Conservation (phyloP, 2,113 vertebrate genomes). For the Neolamprologus longior region DNA sequence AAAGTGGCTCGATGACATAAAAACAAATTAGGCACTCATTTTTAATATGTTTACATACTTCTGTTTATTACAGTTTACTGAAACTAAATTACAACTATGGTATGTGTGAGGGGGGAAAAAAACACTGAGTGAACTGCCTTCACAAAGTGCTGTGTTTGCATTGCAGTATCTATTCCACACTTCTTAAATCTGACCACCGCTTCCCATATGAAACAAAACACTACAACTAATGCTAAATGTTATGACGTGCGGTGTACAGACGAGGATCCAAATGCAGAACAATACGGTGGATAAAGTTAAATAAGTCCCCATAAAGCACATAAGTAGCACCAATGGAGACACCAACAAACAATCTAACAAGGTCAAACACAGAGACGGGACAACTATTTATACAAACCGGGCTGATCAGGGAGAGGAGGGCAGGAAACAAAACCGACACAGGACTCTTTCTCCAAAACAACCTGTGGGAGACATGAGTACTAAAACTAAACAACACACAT, state of each 20-base stretch:
- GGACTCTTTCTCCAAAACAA: background rate
- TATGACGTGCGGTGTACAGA: background rate
- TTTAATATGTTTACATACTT: background rate
- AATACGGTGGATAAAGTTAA: background rate
- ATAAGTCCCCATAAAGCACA: background rate
- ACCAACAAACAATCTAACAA: background rate
- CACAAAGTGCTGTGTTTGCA: background rate
- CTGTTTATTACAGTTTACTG: background rate
- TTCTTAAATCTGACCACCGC: background rate
- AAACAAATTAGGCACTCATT: background rate
- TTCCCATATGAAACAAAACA: background rate
- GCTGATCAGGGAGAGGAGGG: background rate
- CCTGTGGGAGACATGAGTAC: background rate
- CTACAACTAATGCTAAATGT: background rate
- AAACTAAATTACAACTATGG: background rate
- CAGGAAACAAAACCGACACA: background rate
- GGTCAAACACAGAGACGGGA: background rate
- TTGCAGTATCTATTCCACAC: background rate
- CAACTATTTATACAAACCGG: background rate
- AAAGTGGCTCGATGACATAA: background rate
- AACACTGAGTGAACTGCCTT: background rate
- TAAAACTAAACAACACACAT: background rate
- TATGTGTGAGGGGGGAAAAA: background rate
- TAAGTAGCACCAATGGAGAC: background rate
- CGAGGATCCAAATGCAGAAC: background rate